Conservation (phyloP, 1,140 invertebrate species). For the Drosophila bipectinata region DNA sequence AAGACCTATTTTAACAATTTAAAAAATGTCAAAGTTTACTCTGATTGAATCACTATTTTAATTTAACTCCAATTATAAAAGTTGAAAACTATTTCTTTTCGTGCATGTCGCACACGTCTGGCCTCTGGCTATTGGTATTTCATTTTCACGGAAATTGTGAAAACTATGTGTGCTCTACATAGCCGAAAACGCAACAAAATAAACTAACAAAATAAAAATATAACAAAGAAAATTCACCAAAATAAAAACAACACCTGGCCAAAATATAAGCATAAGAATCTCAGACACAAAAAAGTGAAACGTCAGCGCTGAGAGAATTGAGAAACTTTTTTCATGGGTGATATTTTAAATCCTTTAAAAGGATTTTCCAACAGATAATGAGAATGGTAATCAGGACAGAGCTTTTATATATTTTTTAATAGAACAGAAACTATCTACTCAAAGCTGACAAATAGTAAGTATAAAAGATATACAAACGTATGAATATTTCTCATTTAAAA, state of each 20-base stretch:
- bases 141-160: conserved; percentile 70
- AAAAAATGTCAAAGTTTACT: too few relatives aligned
- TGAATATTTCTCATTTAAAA: too few relatives aligned
- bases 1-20: not conserved
- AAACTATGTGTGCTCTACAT: conserved; percentile 61
- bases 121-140: conserved; percentile 63
- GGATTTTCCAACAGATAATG: not conserved
- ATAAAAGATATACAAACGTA: too few relatives aligned
- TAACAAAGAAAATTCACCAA: conserved; percentile 22
- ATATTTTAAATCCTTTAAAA: not conserved
- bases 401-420: not conserved
- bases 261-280: conserved; percentile 14
- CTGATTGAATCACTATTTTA: too few relatives aligned
- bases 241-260: conserved; percentile 9
- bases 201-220: conserved; percentile 39
- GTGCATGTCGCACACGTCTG: conserved; percentile 22
- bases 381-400: not conserved
- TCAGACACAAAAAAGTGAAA: conserved; percentile 14
- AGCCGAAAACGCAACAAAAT: conserved; percentile 49
- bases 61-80: not conserved
- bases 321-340: conserved; percentile 3
- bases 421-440: too few relatives aligned
- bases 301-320: conserved; percentile 20
- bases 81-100: not conserved
- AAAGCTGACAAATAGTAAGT: too few relatives aligned